Evolutionary conservation across 2,113 vertebrate species (phyloP).

Genomic region (Notothenia coriiceps): DNA sequence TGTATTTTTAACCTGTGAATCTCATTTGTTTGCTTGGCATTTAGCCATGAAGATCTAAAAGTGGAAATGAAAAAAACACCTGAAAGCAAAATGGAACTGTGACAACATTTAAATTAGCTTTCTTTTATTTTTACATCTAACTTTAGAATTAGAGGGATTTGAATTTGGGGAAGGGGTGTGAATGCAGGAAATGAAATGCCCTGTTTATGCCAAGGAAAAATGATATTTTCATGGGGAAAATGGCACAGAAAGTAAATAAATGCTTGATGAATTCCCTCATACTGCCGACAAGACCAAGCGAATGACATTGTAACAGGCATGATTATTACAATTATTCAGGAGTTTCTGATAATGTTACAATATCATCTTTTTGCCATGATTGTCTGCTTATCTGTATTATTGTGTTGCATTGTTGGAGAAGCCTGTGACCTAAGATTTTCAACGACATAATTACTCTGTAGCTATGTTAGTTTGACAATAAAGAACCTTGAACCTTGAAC

Average conservation of each 20-base stretch:
- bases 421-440: too few relatives aligned
- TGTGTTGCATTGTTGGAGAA: too few relatives aligned
- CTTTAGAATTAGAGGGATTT: slow-evolving; percentile 43
- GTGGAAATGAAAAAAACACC: not conserved
- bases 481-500: too few relatives aligned
- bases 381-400: too few relatives aligned
- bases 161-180: slow-evolving; percentile 43
- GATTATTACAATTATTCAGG: slow-evolving; percentile 57
- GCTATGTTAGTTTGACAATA: too few relatives aligned
- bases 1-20: slow-evolving; percentile 36
- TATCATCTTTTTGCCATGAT: not conserved
- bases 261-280: slow-evolving; percentile 41
- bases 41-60: slow-evolving; percentile 20
- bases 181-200: slow-evolving; percentile 50
- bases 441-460: too few relatives aligned
- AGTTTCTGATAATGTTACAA: slow-evolving; percentile 28
- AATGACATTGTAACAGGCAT: slow-evolving; percentile 48
- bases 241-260: slow-evolving; percentile 46
- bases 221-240: slow-evolving; percentile 27
- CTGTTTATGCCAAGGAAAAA: slow-evolving; percentile 34
- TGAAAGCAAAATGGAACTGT: slow-evolving; percentile 44
- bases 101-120: slow-evolving; percentile 61
- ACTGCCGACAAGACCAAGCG: slow-evolving; percentile 29
- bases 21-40: slow-evolving; percentile 49
- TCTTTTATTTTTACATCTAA: slow-evolving; percentile 52